Conservation (phyloP, 2,888 invertebrate species). For the Sarcophaga variegata region DNA sequence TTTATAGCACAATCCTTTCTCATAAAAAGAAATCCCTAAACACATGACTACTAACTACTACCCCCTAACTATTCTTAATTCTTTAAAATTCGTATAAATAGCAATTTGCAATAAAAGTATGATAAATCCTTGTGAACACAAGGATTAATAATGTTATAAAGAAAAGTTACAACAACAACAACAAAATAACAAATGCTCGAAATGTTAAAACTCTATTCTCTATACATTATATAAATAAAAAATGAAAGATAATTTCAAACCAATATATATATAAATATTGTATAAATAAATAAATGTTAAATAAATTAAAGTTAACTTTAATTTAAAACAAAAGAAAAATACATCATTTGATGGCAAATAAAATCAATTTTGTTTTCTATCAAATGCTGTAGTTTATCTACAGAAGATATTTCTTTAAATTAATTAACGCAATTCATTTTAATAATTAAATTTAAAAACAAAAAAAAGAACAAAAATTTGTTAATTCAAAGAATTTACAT, state of each 20-base stretch:
- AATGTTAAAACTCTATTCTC: conserved; percentile 58
- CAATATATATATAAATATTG: conserved; percentile 66
- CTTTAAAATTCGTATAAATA: conserved; percentile 25
- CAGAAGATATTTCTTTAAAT: conserved; percentile 44
- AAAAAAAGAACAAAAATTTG: conserved; percentile 17
- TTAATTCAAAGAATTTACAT: conserved; percentile 67
- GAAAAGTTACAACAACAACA: too few species aligned
- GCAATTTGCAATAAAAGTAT: not conserved
- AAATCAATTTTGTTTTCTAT: too few species aligned
- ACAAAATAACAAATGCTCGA: conserved; percentile 37
- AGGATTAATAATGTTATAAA: too few species aligned
- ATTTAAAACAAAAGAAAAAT: not conserved
- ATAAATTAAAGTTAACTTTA: conserved; percentile 58
- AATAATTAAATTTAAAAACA: not conserved
- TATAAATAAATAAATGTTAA: conserved; percentile 56
- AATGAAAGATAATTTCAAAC: conserved; percentile 45
- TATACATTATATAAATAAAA: conserved; percentile 31
- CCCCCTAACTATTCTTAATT: not conserved
- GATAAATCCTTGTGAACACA: not conserved
- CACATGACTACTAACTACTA: not conserved
- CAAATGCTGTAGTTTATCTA: too few species aligned
- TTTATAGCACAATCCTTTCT: conserved; percentile 64
- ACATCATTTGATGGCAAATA: too few species aligned
- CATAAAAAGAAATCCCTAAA: not conserved
- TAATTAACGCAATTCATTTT: conserved; percentile 41